A percentile compares a stretch with the other conserved stretches of the same genome.
phyloP scores from a whole-genome alignment of 2,888 invertebrate genomes.

The Meta bourneti region DNA sequence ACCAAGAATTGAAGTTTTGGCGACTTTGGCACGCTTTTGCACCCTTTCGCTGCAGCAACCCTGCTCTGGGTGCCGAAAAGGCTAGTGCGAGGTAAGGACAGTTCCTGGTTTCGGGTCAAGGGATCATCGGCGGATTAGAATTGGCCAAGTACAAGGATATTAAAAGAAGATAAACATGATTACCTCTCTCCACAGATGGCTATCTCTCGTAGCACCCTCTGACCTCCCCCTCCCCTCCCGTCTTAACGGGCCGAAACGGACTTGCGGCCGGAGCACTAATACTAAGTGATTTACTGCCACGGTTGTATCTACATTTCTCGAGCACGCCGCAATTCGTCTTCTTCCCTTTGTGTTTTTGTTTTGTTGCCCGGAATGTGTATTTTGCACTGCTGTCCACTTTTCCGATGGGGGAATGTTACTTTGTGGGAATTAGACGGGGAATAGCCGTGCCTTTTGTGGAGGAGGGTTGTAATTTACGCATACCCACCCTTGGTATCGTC shows the following conservation, averaged over 20 bases:
- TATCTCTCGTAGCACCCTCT: constrained; percentile 56
- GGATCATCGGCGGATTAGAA: constrained; percentile 50
- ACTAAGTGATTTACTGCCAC: constrained; percentile 68
- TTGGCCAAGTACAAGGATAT: constrained; percentile 55
- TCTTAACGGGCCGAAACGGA: constrained; percentile 26
- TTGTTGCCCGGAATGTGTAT: constrained; percentile 13
- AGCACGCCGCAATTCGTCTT: constrained; percentile 37
- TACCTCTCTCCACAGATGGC: constrained; percentile 51
- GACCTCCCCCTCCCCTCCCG: constrained; percentile 41
- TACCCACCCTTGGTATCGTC: not conserved
- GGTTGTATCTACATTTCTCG: constrained; percentile 18
- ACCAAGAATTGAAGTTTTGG: not conserved
- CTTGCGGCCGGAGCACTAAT: constrained; percentile 13
- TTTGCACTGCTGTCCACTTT: constrained; percentile 18
- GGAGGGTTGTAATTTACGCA: not conserved
- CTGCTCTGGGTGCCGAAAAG: constrained; percentile 36
- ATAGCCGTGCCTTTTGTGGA: not conserved
- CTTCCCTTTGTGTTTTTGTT: constrained; percentile 28
- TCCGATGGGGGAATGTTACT: constrained; percentile 13
- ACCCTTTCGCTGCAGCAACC: constrained; percentile 10
- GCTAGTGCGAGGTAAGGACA: constrained; percentile 29
- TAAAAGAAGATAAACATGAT: constrained; percentile 74
- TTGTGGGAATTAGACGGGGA: not conserved
- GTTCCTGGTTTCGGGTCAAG: constrained; percentile 69
- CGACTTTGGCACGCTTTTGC: not conserved